Evolutionary conservation across 2,888 invertebrate species (phyloP).

Genomic region (Cheilosia grossa): DNA sequence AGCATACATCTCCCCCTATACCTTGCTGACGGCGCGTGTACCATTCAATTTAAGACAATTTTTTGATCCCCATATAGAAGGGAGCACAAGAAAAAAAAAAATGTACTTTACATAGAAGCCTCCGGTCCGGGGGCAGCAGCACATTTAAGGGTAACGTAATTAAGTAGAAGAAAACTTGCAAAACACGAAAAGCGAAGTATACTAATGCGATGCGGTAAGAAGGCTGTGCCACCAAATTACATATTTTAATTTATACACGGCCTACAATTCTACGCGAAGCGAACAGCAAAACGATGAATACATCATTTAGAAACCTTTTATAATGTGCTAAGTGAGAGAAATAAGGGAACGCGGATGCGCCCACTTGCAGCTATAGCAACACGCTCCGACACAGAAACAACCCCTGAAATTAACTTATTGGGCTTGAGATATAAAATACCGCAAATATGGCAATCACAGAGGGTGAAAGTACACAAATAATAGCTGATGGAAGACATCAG

Average conservation of each 20-base stretch:
- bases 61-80: conserved; percentile 12
- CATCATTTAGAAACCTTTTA: conserved; percentile 69
- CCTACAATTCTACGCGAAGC: conserved; percentile 30
- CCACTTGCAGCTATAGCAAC: conserved; percentile 71
- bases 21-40: not conserved
- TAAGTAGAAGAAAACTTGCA: conserved; percentile 64
- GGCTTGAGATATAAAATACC: conserved; percentile 73
- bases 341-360: conserved; percentile 50
- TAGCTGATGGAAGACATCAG: conserved; percentile 19
- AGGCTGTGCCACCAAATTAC: conserved; percentile 45
- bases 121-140: conserved; percentile 2
- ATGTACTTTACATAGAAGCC: conserved; percentile 3
- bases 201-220: conserved; percentile 33
- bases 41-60: conserved; percentile 33
- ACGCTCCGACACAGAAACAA: conserved; percentile 47
- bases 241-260: conserved; percentile 63
- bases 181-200: conserved; percentile 59
- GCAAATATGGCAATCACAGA: conserved; percentile 72
- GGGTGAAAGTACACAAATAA: conserved; percentile 63
- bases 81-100: not conserved
- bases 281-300: conserved; percentile 24
- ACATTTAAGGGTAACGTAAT: conserved; percentile 59
- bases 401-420: conserved; percentile 71
- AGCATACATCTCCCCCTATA: conserved; percentile 6
- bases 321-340: conserved; percentile 61